Evolutionary conservation across 2,888 invertebrate genomes (phyloP).

Genomic region (Amphipyra tragopoginis): DNA sequence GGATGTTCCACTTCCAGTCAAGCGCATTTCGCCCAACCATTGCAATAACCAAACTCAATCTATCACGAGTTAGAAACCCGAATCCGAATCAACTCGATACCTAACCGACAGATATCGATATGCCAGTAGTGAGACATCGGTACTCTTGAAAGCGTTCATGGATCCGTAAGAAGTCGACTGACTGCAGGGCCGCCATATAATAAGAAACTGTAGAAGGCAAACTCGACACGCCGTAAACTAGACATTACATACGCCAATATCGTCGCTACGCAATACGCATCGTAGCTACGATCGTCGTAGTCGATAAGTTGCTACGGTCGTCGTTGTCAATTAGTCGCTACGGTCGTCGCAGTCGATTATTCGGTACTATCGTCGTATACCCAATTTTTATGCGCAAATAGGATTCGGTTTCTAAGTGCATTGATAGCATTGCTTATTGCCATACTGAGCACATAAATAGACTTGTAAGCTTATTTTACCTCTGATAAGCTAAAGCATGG

Average conservation of each 20-base stretch:
- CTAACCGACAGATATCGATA: slow-evolving; percentile 58
- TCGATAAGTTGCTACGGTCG: slow-evolving; percentile 18
- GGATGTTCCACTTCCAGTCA: slow-evolving; percentile 45
- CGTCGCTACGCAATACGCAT: slow-evolving; percentile 1
- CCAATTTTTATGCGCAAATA: too few species aligned
- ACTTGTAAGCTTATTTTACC: too few species aligned
- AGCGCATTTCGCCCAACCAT: slow-evolving; percentile 33
- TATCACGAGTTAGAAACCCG: slow-evolving; percentile 46
- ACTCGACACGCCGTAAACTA: slow-evolving; percentile 6
- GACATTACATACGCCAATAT: not conserved
- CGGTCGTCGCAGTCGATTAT: slow-evolving; percentile 1
- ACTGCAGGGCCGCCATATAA: slow-evolving; percentile 61
- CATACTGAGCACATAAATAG: too few species aligned
- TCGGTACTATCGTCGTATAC: not conserved
- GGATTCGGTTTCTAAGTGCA: too few species aligned
- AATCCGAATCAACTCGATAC: slow-evolving; percentile 53
- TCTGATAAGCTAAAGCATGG: too few species aligned
- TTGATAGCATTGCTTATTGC: too few species aligned
- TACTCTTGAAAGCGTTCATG: slow-evolving; percentile 71
- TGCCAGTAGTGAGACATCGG: slow-evolving; percentile 59
- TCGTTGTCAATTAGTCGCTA: not conserved
- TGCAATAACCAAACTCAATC: slow-evolving; percentile 45
- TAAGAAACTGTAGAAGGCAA: slow-evolving; percentile 32
- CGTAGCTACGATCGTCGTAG: slow-evolving; percentile 7
- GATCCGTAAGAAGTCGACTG: slow-evolving; percentile 73